phyloP scores from a whole-genome alignment of 1,140 invertebrate genomes.

The Drosophila takahashii region DNA sequence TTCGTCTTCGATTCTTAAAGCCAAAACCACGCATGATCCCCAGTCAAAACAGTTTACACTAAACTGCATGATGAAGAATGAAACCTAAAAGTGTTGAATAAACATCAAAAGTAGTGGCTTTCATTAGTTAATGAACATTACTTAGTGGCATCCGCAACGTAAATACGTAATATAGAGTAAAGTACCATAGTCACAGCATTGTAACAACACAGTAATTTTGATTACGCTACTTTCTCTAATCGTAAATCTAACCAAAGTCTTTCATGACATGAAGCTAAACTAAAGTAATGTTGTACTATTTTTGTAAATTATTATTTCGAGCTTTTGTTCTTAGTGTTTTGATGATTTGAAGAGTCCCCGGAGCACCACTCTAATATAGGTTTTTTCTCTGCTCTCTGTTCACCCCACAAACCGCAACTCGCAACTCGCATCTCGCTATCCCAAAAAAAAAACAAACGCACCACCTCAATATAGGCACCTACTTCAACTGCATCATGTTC shows the following conservation, averaged over 20 bases:
- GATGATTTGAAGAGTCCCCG: constrained; percentile 21
- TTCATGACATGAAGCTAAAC: constrained; percentile 61
- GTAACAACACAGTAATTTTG: constrained; percentile 62
- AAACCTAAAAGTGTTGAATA: constrained; percentile 23
- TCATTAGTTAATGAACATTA: constrained; percentile 31
- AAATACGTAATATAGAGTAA: constrained; percentile 9
- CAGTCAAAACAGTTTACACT: constrained; percentile 11
- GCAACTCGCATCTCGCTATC: not conserved
- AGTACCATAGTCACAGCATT: constrained; percentile 51
- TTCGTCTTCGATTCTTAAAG: constrained; percentile 3
- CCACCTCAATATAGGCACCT: constrained; percentile 90
- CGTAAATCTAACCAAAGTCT: constrained; percentile 53
- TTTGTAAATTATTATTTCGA: constrained; percentile 66
- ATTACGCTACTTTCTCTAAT: constrained; percentile 56
- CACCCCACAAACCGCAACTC: constrained; percentile 12
- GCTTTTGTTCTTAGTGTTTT: constrained; percentile 76
- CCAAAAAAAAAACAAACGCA: constrained; percentile 20
- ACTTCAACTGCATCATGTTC: constrained; percentile 99
- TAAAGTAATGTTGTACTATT: constrained; percentile 69
- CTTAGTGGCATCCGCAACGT: constrained; percentile 20
- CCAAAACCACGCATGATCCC: constrained; percentile 23
- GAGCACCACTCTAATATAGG: constrained; percentile 51
- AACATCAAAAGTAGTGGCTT: constrained; percentile 30
- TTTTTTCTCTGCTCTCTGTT: constrained; percentile 55
- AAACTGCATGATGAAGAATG: constrained; percentile 42